Base-by-base conservation (phyloP, 1,140 invertebrate species). In the Drosophila varians region DNA sequence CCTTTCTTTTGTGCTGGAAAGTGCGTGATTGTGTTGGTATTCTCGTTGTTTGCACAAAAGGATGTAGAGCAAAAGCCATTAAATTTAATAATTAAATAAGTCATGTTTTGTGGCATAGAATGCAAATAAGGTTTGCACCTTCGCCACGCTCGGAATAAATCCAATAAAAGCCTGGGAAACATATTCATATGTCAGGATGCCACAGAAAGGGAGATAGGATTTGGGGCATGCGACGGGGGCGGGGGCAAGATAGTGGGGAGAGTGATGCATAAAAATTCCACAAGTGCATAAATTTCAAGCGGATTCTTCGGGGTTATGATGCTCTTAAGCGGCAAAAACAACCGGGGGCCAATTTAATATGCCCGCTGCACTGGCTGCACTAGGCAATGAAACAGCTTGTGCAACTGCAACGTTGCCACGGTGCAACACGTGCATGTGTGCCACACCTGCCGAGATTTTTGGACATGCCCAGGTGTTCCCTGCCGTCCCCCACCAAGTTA, bases 271-370 rank as follows among this genome's bases (percentile, higher is more conserved):
- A 70, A 64, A 53, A 83, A 62, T 84, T 66, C 66, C 79, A 73
- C 65, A 76, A 80, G 79, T 84, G 72, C 82, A 84, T 86, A 84
- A 86, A 84, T 84, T 84, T 62, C 53, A 34, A 62, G 66, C 65
- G 56, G 61, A 76, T 79, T 60, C 61, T 45, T 47, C 23, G 40
- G 54, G 61, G 76, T 64, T 84, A 79, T 76, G 61, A 79, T 66
- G 55, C 62, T 53, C 28, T 51, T 18, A 56, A 25, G 14, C 43
- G n/a, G 23, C 25, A 54, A 28, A 25, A 48, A 18, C 40, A 45
- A 28, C 56, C 42, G 34, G 46, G 12, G 56, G 55, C 52, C 65
- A 60, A 65, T 60, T 61, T 68, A 71, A 80, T 69, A 75, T 82
- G 62, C 71, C 45, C 34, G 18, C 40, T 55, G 36, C 61, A 23